Base-by-base conservation (phyloP, 2,113 vertebrate species). In the Dicerorhinus sumatrensis region DNA sequence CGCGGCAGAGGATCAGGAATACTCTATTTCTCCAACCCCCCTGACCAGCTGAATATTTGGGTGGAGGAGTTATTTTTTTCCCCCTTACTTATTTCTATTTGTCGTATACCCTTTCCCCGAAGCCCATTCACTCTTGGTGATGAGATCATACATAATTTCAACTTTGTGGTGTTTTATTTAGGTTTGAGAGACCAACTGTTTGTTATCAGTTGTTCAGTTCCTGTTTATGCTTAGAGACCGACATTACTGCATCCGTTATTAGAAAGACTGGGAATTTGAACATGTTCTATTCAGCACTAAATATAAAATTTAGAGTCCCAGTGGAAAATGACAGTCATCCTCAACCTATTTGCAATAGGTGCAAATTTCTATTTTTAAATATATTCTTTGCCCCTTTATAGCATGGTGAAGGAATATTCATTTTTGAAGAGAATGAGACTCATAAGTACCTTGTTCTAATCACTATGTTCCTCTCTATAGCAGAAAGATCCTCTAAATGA, bases 321-420 rank as follows among this genome's bases (percentile, higher is more conserved):
- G 6, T 56, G 33, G 46, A 91, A 94, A 95, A 90, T 56, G 54
- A 33, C 5, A 93, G 18, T 62, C 51, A 80, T 79, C 4, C 8
- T 60, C 31, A 77, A 70, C 4, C 29, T 93, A n/a, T n/a, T n/a
- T n/a, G n/a, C 63, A 93, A 5, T 62, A 54, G n/a, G 23, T 85
- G 1, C 9, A 82, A 27, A 18, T 82, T 91, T 93, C 23, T 80
- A 81, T 92, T 91, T 97, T 93, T 54, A 86, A 83, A 60, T 33
- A 72, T 84, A 31, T 56, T 76, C 29, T 85, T 94, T 94, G 31
- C 18, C 9, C 3, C 7, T 84, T 46, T 76, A 42, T 5, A 67
- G 1, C 42, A 33, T 29, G 16, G 13, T 82, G 27, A 94, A 3
- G 18, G 60, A 56, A 54, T 42, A 67, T 33, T 92, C 36, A 85